phyloP scores from a whole-genome alignment of 2,888 invertebrate species.

The Erebia ligea region DNA sequence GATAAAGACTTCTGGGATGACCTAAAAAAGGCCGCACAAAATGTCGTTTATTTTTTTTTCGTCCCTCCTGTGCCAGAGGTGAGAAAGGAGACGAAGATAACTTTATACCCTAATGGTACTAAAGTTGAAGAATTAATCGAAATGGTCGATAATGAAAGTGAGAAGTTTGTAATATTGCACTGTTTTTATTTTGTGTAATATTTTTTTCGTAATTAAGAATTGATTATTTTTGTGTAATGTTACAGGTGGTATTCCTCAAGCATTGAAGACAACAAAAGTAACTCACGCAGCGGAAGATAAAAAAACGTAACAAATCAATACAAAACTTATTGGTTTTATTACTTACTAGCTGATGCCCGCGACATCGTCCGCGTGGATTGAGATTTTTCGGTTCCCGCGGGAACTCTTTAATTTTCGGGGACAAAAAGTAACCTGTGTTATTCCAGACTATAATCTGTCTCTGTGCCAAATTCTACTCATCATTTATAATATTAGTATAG shows the following conservation, averaged over 20 bases:
- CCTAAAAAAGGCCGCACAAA: constrained; percentile 41
- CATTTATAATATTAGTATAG: no score
- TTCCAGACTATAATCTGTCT: no score
- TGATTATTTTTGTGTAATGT: not conserved
- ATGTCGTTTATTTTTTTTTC: constrained; percentile 52
- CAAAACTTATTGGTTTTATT: not conserved
- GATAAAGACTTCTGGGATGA: constrained; percentile 44
- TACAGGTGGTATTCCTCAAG: not conserved
- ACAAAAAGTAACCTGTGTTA: no score
- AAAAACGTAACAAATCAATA: not conserved
- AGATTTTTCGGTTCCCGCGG: no score
- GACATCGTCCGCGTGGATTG: no score
- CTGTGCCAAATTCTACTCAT: no score
- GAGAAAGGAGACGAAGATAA: constrained; percentile 52
- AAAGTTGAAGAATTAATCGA: constrained; percentile 53
- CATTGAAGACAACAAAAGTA: constrained; percentile 5
- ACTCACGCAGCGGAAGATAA: not conserved
- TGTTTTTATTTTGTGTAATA: not conserved
- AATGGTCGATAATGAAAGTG: constrained; percentile 33
- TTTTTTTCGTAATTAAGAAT: not conserved
- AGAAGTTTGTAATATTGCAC: not conserved
- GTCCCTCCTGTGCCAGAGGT: constrained; percentile 48
- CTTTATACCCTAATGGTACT: constrained; percentile 59
- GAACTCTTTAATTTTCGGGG: no score
- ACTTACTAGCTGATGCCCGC: no score